phyloP scores from a whole-genome alignment of 1,140 invertebrate genomes.

The Aplysia californica region DNA sequence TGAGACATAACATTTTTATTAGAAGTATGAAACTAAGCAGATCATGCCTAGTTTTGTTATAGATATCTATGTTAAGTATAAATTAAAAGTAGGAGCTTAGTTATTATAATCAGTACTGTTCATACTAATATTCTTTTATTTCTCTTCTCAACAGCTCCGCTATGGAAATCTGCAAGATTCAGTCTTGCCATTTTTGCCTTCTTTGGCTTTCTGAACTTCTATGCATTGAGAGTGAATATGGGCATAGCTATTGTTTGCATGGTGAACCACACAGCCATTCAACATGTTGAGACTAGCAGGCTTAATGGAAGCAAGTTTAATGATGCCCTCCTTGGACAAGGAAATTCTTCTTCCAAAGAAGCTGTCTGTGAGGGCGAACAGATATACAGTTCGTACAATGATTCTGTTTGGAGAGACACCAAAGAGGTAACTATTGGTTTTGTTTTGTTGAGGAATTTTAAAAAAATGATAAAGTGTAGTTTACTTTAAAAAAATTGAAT shows the following conservation, averaged over 20 bases:
- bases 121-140: not conserved
- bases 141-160: constrained; percentile 9
- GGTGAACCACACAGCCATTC: constrained; percentile 69
- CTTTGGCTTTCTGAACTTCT: constrained; percentile 67
- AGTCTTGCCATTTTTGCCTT: constrained; percentile 49
- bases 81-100: no score
- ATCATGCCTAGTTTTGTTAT: no score
- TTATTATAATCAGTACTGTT: no score
- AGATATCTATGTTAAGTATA: no score
- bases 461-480: no score
- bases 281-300: not conserved
- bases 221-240: constrained; percentile 87
- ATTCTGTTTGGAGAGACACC: not conserved
- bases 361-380: not conserved
- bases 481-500: no score
- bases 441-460: no score
- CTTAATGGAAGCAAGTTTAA: no score
- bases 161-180: constrained; percentile 48
- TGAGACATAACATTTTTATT: no score
- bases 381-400: not conserved
- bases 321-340: not conserved
- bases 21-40: no score
- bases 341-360: not conserved
- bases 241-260: constrained; percentile 87
- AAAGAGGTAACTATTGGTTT: not conserved